Percentiles rank a stretch among this genome's conserved stretches.
These are phyloP conservation scores for Anarhynchus alexandrinus DNA, from an alignment of 2,113 vertebrate species.

Conservation along the genomic window DNA sequence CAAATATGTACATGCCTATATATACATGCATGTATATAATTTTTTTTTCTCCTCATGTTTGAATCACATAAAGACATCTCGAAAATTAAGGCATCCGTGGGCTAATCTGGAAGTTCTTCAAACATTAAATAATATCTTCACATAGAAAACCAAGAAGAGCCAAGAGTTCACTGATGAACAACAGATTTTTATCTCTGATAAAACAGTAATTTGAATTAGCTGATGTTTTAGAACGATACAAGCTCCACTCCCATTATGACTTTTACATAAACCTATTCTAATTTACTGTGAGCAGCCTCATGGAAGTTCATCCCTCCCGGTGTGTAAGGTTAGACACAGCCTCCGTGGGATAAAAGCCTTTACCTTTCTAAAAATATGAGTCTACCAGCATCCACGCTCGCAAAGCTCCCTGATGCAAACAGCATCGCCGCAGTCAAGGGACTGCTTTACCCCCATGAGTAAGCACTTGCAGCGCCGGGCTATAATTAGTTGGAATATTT, in stretches of 20 bases:
- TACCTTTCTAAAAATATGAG: slow-evolving; percentile 5
- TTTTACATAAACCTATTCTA: background rate
- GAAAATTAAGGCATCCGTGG: background rate
- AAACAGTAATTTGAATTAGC: background rate
- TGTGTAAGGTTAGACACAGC: background rate
- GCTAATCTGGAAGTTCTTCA: slow-evolving; percentile 25
- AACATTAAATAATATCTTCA: background rate
- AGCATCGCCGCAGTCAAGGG: background rate
- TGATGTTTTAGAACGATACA: background rate
- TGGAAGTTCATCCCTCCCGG: background rate
- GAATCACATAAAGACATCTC: background rate
- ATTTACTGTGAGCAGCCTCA: background rate
- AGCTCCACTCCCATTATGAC: background rate
- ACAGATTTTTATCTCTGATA: slow-evolving; percentile 21
- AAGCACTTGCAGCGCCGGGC: background rate
- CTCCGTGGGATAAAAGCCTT: background rate
- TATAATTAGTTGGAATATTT: background rate
- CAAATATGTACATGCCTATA: background rate
- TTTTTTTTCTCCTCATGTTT: background rate
- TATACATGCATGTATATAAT: background rate
- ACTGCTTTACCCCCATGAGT: background rate
- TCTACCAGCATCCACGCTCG: background rate
- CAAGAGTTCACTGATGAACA: slow-evolving; percentile 8
- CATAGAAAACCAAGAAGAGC: background rate
- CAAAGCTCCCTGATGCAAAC: background rate